Percentiles rank a stretch among this genome's conserved stretches.
These are phyloP conservation scores for Noctua janthe DNA, from an alignment of 2,888 invertebrate genomes.

Conservation along the genomic window DNA sequence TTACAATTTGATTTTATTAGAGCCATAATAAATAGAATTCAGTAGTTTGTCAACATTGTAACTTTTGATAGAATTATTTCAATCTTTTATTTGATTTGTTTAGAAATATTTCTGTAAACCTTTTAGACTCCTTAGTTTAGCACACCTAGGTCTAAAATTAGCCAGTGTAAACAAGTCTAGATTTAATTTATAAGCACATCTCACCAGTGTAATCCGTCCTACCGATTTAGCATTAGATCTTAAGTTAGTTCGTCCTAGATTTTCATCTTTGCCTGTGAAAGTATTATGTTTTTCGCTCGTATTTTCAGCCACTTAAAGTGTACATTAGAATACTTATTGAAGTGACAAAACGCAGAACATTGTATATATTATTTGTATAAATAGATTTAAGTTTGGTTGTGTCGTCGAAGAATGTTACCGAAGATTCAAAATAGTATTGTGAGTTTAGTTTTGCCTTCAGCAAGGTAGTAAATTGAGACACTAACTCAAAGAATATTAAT, in stretches of 20 bases:
- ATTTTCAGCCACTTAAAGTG: constrained; percentile 54
- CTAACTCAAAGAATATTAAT: background rate
- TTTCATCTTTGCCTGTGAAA: constrained; percentile 84
- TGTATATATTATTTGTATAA: constrained; percentile 10
- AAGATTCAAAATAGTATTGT: background rate
- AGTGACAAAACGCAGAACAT: constrained; percentile 46
- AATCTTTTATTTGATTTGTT: background rate
- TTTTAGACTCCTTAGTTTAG: constrained; percentile 11
- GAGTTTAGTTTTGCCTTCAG: background rate
- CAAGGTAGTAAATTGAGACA: background rate
- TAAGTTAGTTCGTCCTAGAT: constrained; percentile 54
- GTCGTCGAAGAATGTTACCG: constrained; percentile 1
- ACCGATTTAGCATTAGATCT: constrained; percentile 75
- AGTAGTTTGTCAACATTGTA: background rate
- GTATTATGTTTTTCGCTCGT: constrained; percentile 80
- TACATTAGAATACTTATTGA: constrained; percentile 32
- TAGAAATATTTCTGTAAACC: background rate
- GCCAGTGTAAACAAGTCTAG: constrained; percentile 41
- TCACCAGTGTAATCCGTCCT: constrained; percentile 86
- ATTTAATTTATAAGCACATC: constrained; percentile 64
- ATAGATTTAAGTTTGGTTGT: constrained; percentile 22
- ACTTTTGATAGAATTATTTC: background rate
- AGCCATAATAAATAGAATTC: background rate
- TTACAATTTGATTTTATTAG: background rate
- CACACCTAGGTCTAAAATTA: constrained; percentile 21